Evolutionary conservation across 2,797 vertebrate species (phyloP).

Genomic region (Pseudochromis fuscus): DNA sequence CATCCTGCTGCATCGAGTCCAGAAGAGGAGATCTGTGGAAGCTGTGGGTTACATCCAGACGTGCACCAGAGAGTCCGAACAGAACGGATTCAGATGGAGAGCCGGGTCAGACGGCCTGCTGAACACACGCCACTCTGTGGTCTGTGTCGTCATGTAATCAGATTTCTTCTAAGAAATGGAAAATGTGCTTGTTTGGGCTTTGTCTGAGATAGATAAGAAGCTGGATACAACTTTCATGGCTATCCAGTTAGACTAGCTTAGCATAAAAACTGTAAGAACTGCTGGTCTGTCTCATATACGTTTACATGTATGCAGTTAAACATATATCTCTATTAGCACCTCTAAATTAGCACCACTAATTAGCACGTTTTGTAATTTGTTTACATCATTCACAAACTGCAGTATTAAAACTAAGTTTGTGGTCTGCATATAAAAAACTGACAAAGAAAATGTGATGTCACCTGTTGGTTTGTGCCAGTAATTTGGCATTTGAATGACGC

Average conservation of each 20-base stretch:
- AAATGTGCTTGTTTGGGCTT: not conserved
- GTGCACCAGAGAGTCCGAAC: constrained; percentile 43
- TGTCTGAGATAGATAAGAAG: not conserved
- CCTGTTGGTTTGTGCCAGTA: too few species aligned
- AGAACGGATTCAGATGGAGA: constrained; percentile 48
- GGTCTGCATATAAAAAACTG: too few species aligned
- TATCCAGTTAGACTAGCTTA: not conserved
- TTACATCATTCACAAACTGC: not conserved
- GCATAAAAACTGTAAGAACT: not conserved
- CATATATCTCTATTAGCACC: not conserved
- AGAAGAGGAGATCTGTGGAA: constrained; percentile 73
- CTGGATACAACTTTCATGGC: not conserved
- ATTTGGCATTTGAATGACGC: too few species aligned
- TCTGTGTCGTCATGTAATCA: constrained; percentile 77
- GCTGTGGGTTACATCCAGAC: constrained; percentile 50
- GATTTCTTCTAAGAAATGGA: not conserved
- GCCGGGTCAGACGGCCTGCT: constrained; percentile 42
- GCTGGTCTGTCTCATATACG: too few species aligned
- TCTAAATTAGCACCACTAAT: not conserved
- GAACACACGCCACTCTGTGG: constrained; percentile 65
- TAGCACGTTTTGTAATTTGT: not conserved
- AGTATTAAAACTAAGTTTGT: not conserved
- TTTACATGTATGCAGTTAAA: too few species aligned
- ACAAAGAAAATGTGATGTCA: too few species aligned
- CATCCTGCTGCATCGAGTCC: constrained; percentile 81